A percentile compares a stretch with the other conserved stretches of the same genome.
Conservation (phyloP, 2,797 vertebrate species). For the Falco naumanni region DNA sequence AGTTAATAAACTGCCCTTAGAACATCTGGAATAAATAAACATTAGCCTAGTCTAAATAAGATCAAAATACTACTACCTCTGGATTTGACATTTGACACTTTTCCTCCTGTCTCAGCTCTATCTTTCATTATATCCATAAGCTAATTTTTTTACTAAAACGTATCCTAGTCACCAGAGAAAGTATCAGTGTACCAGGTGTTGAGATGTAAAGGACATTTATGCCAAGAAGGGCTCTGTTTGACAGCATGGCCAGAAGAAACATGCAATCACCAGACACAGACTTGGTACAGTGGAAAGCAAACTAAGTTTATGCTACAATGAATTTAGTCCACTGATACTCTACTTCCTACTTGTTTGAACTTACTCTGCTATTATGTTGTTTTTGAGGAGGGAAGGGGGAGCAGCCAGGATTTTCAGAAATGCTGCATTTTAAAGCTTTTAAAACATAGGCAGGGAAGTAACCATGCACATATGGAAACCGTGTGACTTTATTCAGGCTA, state of each 20-base stretch:
- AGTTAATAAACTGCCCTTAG: not conserved
- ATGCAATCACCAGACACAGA: not conserved
- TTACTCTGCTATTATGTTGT: not conserved
- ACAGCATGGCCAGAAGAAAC: not conserved
- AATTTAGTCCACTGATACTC: not conserved
- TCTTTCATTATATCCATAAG: not conserved
- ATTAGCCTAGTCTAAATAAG: not conserved
- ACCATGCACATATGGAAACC: not conserved
- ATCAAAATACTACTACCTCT: not conserved
- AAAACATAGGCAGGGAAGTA: not conserved
- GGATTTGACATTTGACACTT: not conserved
- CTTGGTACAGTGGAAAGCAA: not conserved
- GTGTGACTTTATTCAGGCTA: not conserved
- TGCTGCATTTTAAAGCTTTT: not conserved
- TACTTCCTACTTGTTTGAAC: not conserved
- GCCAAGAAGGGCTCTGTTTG: not conserved
- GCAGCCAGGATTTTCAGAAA: not conserved
- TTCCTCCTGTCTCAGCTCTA: not conserved
- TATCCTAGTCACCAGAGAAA: not conserved
- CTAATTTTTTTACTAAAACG: not conserved
- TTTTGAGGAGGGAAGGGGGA: not conserved
- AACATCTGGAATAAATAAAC: fast-evolving
- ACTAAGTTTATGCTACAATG: not conserved
- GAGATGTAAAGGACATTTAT: not conserved
- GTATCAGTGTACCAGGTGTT: fast-evolving